These are phyloP conservation scores for Phallusia fumigata DNA, from an alignment of 23 tunicate species.

Conservation along the genomic window DNA sequence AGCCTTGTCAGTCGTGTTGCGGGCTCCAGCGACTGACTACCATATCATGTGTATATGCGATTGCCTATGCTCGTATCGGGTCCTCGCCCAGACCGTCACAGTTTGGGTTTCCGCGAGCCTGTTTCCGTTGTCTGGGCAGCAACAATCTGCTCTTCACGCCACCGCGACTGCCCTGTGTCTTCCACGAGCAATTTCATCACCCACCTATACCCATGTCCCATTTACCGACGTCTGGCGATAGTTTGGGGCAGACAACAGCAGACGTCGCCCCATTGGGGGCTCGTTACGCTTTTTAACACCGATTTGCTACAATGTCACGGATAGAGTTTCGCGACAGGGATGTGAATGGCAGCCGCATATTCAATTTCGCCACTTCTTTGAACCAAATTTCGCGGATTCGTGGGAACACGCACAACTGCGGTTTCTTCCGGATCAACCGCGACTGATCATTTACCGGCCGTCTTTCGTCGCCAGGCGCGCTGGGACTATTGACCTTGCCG, in stretches of 20 bases:
- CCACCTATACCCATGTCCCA: too few species aligned
- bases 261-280: too few species aligned
- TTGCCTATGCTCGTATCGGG: too few species aligned
- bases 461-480: too few species aligned
- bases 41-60: too few species aligned
- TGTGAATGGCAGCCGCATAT: not conserved
- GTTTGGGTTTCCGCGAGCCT: not conserved
- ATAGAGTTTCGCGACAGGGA: not conserved
- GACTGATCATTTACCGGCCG: too few species aligned
- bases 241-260: too few species aligned
- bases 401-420: not conserved
- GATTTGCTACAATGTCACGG: slow-evolving; percentile 2
- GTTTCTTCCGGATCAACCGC: too few species aligned
- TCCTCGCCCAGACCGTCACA: not conserved
- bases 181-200: not conserved
- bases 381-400: not conserved
- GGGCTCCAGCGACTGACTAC: too few species aligned
- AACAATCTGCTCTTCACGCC: not conserved
- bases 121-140: slow-evolving; percentile 5
- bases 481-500: too few species aligned
- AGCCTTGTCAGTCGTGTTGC: slow-evolving; percentile 6
- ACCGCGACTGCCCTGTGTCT: not conserved
- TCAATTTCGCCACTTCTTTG: not conserved
- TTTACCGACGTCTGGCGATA: too few species aligned
- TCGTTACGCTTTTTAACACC: not conserved